A percentile compares a stretch with the other conserved stretches of the same genome.
Conservation (phyloP, 1,140 invertebrate species). For the Leptinotarsa undecemlineata region DNA sequence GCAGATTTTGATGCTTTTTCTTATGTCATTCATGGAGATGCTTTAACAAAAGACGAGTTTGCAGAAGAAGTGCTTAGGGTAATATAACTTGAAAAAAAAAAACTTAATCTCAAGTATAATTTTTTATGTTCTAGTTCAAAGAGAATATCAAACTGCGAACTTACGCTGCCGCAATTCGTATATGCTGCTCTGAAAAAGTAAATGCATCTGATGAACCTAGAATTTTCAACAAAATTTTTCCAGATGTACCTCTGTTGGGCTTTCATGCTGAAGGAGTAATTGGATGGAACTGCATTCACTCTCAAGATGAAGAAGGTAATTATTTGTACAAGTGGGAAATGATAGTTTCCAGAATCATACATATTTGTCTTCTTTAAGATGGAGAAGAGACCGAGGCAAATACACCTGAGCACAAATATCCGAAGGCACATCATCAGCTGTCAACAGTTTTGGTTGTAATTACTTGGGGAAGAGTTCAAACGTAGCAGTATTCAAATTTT, state of each 20-base stretch:
- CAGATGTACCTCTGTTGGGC: constrained; percentile 38
- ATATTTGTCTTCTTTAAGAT: not conserved
- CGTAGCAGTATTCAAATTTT: not conserved
- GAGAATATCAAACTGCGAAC: constrained; percentile 34
- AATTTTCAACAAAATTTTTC: constrained; percentile 43
- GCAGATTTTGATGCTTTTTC: constrained; percentile 44
- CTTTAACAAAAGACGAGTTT: constrained; percentile 40
- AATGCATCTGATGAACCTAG: constrained; percentile 34
- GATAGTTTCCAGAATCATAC: not conserved
- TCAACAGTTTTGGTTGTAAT: constrained; percentile 33
- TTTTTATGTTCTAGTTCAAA: constrained; percentile 40
- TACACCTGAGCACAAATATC: constrained; percentile 26
- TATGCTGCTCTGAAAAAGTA: constrained; percentile 42
- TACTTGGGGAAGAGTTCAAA: constrained; percentile 29
- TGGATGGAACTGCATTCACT: constrained; percentile 42
- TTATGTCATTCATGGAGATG: constrained; percentile 39
- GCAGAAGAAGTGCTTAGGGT: constrained; percentile 37
- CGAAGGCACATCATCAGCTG: constrained; percentile 29
- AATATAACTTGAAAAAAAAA: not conserved
- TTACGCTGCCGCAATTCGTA: constrained; percentile 36
- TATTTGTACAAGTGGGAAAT: not conserved
- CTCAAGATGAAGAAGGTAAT: constrained; percentile 1
- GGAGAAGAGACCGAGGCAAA: constrained; percentile 14
- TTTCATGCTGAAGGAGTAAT: constrained; percentile 43
- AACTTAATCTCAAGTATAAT: not conserved